Percentiles rank a stretch among this genome's conserved stretches.
These are phyloP conservation scores for Rhadina sibilatrix DNA, from an alignment of 2,113 vertebrate species.

Conservation along the genomic window DNA sequence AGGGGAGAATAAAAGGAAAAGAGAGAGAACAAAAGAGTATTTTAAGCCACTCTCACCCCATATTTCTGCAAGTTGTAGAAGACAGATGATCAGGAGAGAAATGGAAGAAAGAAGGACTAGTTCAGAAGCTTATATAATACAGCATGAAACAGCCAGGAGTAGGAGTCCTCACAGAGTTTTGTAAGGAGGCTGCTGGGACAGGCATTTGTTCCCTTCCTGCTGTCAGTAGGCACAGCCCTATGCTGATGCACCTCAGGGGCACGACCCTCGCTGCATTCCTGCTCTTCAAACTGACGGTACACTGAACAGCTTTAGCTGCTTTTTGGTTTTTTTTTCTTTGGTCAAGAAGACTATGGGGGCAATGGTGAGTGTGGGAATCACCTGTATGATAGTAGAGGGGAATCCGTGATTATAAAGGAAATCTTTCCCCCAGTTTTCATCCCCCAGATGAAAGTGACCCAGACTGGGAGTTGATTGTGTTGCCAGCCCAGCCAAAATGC, in stretches of 20 bases:
- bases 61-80: not conserved
- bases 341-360: not conserved
- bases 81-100: not conserved
- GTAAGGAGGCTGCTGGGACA: not conserved
- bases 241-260: rapidly evolving
- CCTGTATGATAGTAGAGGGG: not conserved
- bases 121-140: not conserved
- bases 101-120: not conserved
- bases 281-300: not conserved
- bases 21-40: not conserved
- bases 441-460: not conserved
- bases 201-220: not conserved
- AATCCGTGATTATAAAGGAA: not conserved
- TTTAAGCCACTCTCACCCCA: not conserved
- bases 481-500: not conserved
- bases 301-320: not conserved
- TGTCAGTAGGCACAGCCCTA: not conserved
- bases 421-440: not conserved
- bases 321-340: not conserved
- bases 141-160: not conserved
- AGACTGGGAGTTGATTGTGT: rapidly evolving
- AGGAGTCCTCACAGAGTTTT: not conserved
- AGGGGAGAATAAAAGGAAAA: not conserved
- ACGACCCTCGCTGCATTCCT: rapidly evolving
- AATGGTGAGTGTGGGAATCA: not conserved